Evolutionary conservation across 2,797 vertebrate species (phyloP).

Genomic region (Antrozous pallidus): DNA sequence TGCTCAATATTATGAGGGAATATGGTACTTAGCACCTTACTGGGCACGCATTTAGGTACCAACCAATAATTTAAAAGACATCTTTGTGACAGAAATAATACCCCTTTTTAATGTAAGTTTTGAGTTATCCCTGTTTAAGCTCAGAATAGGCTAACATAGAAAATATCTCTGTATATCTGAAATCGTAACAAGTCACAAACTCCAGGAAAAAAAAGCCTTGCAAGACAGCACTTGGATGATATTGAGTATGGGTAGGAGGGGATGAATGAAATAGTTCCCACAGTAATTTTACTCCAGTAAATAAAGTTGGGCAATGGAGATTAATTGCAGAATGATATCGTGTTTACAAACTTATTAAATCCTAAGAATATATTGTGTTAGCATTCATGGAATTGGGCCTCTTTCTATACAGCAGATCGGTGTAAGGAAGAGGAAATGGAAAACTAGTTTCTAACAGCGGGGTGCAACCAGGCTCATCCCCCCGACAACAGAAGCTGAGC

Average conservation of each 20-base stretch:
- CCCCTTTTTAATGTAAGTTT: slow-evolving; percentile 26
- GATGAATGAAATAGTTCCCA: background rate
- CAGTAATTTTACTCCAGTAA: background rate
- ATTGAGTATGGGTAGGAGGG: background rate
- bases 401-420: background rate
- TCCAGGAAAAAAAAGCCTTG: background rate
- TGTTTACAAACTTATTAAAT: background rate
- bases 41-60: slow-evolving; percentile 35
- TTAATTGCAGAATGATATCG: background rate
- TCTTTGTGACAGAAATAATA: background rate
- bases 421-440: background rate
- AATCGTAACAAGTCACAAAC: background rate
- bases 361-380: background rate
- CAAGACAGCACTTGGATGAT: background rate
- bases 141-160: slow-evolving; percentile 29
- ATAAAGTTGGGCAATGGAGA: background rate
- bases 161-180: background rate
- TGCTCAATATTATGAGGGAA: slow-evolving; percentile 61
- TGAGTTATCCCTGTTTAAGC: slow-evolving; percentile 19
- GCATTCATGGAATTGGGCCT: background rate
- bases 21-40: slow-evolving; percentile 53
- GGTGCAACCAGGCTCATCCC: slow-evolving; percentile 73
- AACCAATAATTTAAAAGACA: background rate
- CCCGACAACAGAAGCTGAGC: slow-evolving; percentile 76
- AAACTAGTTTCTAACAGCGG: slow-evolving; percentile 21